Base-by-base conservation (phyloP, 2,113 vertebrate genomes). In the Hydropotes inermis region DNA sequence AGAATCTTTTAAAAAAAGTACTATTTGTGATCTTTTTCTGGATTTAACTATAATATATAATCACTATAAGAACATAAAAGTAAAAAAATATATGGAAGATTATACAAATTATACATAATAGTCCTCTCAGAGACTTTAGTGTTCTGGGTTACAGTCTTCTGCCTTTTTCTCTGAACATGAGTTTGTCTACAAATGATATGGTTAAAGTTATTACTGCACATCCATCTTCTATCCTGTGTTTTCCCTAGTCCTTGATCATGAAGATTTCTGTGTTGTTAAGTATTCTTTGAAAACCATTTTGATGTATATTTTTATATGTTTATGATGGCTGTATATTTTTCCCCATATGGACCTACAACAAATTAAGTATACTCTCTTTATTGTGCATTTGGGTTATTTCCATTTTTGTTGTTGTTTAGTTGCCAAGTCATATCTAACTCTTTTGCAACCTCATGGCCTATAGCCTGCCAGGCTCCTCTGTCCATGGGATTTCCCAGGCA, bases 251-350 rank as follows among this genome's bases (percentile, higher is more conserved):
- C 36, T 96, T 89, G 79, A 95, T 86, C 43, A n/a, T 45, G 25
- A 52, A 10, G 33, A 57, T 86, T 76, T 94, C 76, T 23, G 1
- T 33, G 23, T 88, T 57, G 27, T 84, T 95, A 88, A 93, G 12
- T 89, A 23, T 94, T 91, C 78, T 95, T 67, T 60, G 61, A 33
- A 79, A 96, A 92, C 23, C 47, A 16, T 95, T 95, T 79, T 50
- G 19, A 74, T 39, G 36, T 74, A 74, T 74, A 25, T 74, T 74
- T 74, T 39, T 25, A 39, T 74, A 39, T 74, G 36, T 39, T 13
- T 70, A 36, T 70, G 64, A 91, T 96, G 39, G n/a, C 50, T 93
- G 3, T 93, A 54, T 91, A 57, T 84, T 64, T 87, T 91, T 45
- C 43, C 33, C 33, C 23, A 85, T 23, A 33, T 70, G 54, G 47